Percentiles rank a stretch among this genome's conserved stretches.
Conservation (phyloP, 53 echinoderm and acorn worm species). For the Apostichopus leukothele region DNA sequence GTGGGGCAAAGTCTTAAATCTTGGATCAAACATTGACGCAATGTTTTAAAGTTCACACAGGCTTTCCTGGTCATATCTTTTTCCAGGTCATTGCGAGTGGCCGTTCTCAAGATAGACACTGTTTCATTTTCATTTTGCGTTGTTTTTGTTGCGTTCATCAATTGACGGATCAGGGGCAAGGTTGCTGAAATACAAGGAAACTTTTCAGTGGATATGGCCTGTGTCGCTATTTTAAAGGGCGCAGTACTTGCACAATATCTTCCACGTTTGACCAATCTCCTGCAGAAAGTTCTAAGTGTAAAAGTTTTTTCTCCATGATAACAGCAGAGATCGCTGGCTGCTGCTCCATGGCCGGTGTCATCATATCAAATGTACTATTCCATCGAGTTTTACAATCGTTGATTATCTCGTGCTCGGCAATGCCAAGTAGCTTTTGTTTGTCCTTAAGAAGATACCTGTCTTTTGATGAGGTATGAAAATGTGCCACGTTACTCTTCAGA, state of each 20-base stretch:
- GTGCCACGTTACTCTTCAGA: conserved; percentile 1
- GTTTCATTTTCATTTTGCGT: conserved; percentile 21
- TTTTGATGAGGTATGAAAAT: conserved; percentile 29
- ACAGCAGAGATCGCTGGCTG: not conserved
- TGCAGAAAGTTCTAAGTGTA: conserved; percentile 19
- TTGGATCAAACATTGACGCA: conserved; percentile 7
- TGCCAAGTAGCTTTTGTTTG: conserved; percentile 10
- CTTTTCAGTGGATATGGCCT: conserved; percentile 24
- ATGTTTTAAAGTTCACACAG: conserved; percentile 18
- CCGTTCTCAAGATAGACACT: conserved; percentile 11
- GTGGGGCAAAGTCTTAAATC: conserved; percentile 26
- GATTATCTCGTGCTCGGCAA: conserved; percentile 11
- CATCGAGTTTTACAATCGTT: conserved; percentile 6
- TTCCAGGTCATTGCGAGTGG: conserved; percentile 23
- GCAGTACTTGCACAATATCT: conserved; percentile 27
- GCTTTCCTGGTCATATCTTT: conserved; percentile 22
- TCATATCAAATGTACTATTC: conserved; percentile 14
- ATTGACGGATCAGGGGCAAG: conserved; percentile 17
- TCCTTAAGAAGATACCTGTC: conserved; percentile 32
- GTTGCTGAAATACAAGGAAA: conserved; percentile 27
- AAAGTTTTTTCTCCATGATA: conserved; percentile 26
- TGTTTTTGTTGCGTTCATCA: not conserved
- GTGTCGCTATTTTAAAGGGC: conserved; percentile 13
- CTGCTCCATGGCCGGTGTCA: conserved; percentile 15
- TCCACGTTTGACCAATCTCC: conserved; percentile 23